Evolutionary conservation across 2,888 invertebrate genomes (phyloP), one percentile per base, ranked within the genome.

Genomic region (Drosophila infuscata): DNA sequence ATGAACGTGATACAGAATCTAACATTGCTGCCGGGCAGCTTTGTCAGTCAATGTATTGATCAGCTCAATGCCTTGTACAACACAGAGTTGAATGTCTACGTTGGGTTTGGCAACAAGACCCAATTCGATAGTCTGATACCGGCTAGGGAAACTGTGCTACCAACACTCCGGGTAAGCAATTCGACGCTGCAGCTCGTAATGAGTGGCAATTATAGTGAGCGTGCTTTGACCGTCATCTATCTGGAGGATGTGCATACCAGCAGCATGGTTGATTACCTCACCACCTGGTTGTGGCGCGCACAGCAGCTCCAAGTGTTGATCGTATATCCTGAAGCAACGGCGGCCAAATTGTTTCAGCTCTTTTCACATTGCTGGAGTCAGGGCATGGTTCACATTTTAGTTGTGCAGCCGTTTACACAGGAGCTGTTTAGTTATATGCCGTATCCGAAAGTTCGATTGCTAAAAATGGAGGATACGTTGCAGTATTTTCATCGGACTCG

Each of bases 301-400:
- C 88, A 84, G 35, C 74, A 84, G 35, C 69, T 89, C 3, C 74
- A 76, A 1, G 82, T 89, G 32, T 32, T 84, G 33, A 74, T 84
- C 36, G 46, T 75, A 8, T 89, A 74, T 29, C 66, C 81, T 3
- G 48, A 43, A n/a, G 73, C 76, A n/a, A 77, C 63, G 6, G 25
- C 3, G 8, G 53, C 29, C 0, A 54, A 53, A n/a, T 8, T 74
- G 0, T n/a, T 48, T 20, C 6, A 59, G 25, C 59, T 90, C 12
- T 90, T 90, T 38, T 11, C 54, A 1, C 60, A 73, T n/a, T 88
- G 82, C 33, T 89, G 84, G 75, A 51, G 30, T 0, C 77, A 84
- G 46, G 90, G 90, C 0, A 84, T 90, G 63, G 69, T 79, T 2
- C 75, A 89, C n/a, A 64, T 88, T 0, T 30, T 90, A 5, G 53